Base-by-base conservation (phyloP, 37 sponge, comb jelly and placozoan genomes). In the Amphimedon queenslandica region DNA sequence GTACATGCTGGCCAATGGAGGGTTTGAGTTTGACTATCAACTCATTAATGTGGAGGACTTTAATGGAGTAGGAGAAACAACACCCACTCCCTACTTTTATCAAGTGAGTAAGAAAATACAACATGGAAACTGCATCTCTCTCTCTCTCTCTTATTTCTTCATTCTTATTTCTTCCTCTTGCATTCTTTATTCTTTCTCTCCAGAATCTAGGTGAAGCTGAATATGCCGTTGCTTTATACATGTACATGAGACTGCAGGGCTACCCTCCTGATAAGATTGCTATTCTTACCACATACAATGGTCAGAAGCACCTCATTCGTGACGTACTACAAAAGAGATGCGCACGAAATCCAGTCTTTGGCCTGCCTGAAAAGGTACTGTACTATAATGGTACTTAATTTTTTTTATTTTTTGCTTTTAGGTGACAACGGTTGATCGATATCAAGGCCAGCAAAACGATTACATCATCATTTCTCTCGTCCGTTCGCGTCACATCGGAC, bases 241-340 rank as follows among this genome's bases (percentile, higher is more conserved):
- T 98, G 99, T 94, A 90, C 93, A 90, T 98, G 95, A 73, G 96
- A 57, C 90, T 98, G 16, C 94, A 91, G 71, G 99, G 99, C 60
- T 95, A 98, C 66, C 90, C 96, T 28, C 89, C 92, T 1, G 91
- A 94, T 39, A 87, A 92, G 81, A 95, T 98, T 10, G 81, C 99
- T 40, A 98, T 98, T n/a, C 89, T 98, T 63, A 98, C 96, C 56
- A 98, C 99, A 38, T 98, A 98, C 81, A 98, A 98, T 83, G 99
- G 99, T 16, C 99, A 98, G 88, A 98, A 98, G 69, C 99, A 98
- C 73, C 81, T 98, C 33, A 94, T 98, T 39, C 51, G 99, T 58
- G 99, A 98, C 71, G 93, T 98, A 2, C 86, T 98, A 32, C 61
- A 84, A 60, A 81, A 86, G 86, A 55, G 99, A 13, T 98, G 99